Evolutionary conservation across 2,888 invertebrate species (phyloP).

Genomic region (Brachycybe producta): DNA sequence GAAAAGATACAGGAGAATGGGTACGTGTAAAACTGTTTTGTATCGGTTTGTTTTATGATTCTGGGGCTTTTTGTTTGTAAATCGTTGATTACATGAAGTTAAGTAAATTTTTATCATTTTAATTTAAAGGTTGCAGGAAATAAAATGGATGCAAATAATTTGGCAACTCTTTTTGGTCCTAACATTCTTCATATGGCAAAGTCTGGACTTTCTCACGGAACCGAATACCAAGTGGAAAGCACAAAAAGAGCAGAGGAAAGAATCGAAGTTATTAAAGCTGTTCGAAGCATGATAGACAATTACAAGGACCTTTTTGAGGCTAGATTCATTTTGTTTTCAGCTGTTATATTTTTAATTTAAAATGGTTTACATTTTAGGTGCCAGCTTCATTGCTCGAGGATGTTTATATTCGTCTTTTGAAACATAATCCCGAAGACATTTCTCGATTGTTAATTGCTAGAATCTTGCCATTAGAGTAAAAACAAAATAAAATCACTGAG

Average conservation of each 20-base stretch:
- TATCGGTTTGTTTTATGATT: too few species aligned
- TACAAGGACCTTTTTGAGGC: slow-evolving; percentile 56
- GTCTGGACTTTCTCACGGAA: slow-evolving; percentile 39
- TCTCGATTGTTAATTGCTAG: slow-evolving; percentile 43
- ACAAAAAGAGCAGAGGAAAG: slow-evolving; percentile 55
- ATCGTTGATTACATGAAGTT: too few species aligned
- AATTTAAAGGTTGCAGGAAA: slow-evolving; percentile 57
- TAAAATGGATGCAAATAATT: slow-evolving; percentile 84
- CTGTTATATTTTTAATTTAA: neutral
- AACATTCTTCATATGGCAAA: slow-evolving; percentile 74
- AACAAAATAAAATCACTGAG: too few species aligned
- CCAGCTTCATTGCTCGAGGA: slow-evolving; percentile 72
- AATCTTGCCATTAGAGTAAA: slow-evolving; percentile 34
- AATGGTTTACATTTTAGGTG: slow-evolving; percentile 35
- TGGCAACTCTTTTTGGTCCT: slow-evolving; percentile 86
- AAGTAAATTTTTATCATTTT: too few species aligned
- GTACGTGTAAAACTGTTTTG: too few species aligned
- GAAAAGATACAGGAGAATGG: slow-evolving; percentile 37
- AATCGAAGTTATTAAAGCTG: slow-evolving; percentile 78
- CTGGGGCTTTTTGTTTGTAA: too few species aligned
- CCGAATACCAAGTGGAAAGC: slow-evolving; percentile 33
- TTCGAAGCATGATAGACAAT: slow-evolving; percentile 61
- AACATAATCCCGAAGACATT: slow-evolving; percentile 65
- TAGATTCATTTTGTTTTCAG: slow-evolving; percentile 18
- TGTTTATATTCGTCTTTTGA: slow-evolving; percentile 71